Conservation (phyloP, 2,113 vertebrate species). For the Dromas ardeola region DNA sequence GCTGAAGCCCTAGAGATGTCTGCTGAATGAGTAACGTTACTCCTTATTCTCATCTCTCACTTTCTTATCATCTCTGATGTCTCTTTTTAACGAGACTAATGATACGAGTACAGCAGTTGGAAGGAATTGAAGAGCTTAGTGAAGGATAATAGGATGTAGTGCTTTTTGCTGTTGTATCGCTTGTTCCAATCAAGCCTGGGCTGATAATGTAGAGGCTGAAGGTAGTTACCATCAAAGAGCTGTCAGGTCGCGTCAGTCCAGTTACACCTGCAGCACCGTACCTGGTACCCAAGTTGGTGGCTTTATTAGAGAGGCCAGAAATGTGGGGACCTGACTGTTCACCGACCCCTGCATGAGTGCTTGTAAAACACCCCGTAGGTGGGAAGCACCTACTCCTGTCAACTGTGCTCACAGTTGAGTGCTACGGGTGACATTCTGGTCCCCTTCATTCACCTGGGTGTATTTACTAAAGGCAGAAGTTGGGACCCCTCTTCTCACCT, state of each 20-base stretch:
- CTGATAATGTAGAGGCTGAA: background rate
- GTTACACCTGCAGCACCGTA: rapidly evolving
- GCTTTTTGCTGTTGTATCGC: background rate
- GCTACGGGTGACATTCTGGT: rapidly evolving
- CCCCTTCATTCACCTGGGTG: background rate
- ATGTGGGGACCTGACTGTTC: background rate
- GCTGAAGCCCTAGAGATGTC: background rate
- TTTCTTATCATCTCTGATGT: background rate
- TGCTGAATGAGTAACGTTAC: background rate
- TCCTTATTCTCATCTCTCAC: background rate
- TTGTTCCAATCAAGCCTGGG: background rate
- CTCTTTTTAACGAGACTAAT: background rate
- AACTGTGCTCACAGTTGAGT: rapidly evolving
- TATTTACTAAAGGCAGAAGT: background rate
- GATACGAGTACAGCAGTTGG: background rate
- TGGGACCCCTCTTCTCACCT: rapidly evolving
- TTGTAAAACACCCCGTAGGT: background rate
- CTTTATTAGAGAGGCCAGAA: background rate
- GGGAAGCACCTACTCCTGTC: background rate
- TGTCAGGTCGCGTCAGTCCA: background rate
- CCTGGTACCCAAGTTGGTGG: background rate
- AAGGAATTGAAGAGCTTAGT: background rate
- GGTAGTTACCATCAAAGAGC: background rate
- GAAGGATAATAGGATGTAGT: background rate
- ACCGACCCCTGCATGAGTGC: rapidly evolving